Evolutionary conservation across 2,797 vertebrate genomes (phyloP).

Genomic region (Muscicapa striata): DNA sequence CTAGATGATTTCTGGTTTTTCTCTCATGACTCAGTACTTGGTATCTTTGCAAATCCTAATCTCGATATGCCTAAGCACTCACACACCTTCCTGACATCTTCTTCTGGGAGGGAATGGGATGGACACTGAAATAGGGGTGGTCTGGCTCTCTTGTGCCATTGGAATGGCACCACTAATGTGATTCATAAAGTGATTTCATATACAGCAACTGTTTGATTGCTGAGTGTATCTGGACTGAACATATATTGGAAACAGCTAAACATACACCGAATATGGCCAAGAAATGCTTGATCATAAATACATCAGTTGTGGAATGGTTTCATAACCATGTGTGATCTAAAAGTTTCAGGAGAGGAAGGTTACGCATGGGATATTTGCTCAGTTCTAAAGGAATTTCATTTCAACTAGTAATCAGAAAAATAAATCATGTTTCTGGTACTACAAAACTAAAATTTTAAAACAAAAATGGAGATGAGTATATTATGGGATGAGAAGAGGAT

Average conservation of each 20-base stretch:
- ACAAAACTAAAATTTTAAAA: constrained; percentile 7
- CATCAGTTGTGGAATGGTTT: not conserved
- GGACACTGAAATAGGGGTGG: not conserved
- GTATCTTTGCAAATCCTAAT: not conserved
- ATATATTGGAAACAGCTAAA: constrained; percentile 34
- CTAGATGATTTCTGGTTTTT: not conserved
- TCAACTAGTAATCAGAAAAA: constrained; percentile 13
- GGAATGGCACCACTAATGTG: not conserved
- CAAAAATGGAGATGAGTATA: not conserved
- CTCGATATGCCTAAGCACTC: fast-evolving
- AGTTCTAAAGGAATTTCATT: constrained; percentile 7
- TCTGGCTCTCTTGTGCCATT: not conserved
- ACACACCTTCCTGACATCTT: not conserved
- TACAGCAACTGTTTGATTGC: not conserved
- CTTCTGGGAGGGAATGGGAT: not conserved
- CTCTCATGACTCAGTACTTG: not conserved
- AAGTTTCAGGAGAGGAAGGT: constrained; percentile 5
- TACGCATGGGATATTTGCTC: not conserved
- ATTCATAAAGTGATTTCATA: not conserved
- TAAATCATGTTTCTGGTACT: constrained; percentile 22
- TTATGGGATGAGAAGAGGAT: not conserved
- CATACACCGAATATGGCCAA: constrained; percentile 29
- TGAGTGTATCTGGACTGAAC: not conserved
- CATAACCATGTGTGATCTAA: not conserved
- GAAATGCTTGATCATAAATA: constrained; percentile 49